Percentiles rank a stretch among this genome's conserved stretches.
These are phyloP conservation scores for Ectemnius cavifrons DNA, from an alignment of 2,888 invertebrate species.

Conservation along the genomic window DNA sequence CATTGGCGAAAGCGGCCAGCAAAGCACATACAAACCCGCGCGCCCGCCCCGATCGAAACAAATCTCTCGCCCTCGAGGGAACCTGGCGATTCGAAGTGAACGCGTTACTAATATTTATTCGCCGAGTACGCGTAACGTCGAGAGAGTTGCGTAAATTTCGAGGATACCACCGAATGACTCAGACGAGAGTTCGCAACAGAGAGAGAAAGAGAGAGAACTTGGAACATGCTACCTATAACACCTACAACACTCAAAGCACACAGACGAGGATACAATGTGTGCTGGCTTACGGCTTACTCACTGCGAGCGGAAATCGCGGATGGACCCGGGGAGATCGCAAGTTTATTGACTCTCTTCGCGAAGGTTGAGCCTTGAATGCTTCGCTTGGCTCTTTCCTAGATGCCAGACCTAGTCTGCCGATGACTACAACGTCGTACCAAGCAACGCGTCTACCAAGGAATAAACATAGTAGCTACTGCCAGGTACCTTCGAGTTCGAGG, in stretches of 20 bases:
- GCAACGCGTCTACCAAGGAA: conserved; percentile 23
- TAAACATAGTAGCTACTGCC: conserved; percentile 5
- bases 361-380: conserved; percentile 15
- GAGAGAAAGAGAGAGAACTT: no score
- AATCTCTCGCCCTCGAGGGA: not conserved
- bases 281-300: conserved; percentile 13
- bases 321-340: conserved; percentile 15
- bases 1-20: not conserved
- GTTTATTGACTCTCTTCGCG: conserved; percentile 43
- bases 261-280: conserved; percentile 14
- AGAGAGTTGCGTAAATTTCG: conserved; percentile 27
- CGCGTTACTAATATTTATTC: conserved; percentile 25
- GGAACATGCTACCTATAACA: no score
- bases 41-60: conserved; percentile 5
- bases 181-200: conserved; percentile 9
- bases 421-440: conserved; percentile 18
- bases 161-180: not conserved
- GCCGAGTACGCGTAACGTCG: not conserved
- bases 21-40: not conserved
- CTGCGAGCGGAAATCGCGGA: conserved; percentile 36
- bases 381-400: no score
- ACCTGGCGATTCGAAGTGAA: not conserved
- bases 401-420: no score
- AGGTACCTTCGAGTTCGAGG: no score
- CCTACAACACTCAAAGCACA: not conserved